Percentiles rank a stretch among this genome's conserved stretches.
phyloP scores from a whole-genome alignment of 2,888 invertebrate species.

The Drosophila emarginata region DNA sequence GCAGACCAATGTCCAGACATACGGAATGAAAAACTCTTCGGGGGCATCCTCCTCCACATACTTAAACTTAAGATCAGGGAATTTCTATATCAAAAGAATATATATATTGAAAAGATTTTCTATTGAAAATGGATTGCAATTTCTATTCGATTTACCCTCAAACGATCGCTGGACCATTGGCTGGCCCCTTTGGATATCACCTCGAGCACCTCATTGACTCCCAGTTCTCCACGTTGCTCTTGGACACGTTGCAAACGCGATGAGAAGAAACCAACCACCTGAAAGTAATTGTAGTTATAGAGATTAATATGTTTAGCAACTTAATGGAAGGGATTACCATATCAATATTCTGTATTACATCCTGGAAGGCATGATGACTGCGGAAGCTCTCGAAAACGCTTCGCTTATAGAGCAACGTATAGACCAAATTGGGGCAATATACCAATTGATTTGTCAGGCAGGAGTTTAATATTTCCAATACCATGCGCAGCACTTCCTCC shows the following conservation, averaged over 20 bases:
- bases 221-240: slow-evolving; percentile 87
- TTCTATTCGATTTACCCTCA: slow-evolving; percentile 88
- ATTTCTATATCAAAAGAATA: slow-evolving; percentile 88
- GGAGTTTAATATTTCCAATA: slow-evolving; percentile 98
- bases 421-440: slow-evolving; percentile 95
- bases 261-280: slow-evolving; percentile 87
- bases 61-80: slow-evolving; percentile 98
- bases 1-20: slow-evolving; percentile 97
- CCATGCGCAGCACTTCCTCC: slow-evolving; percentile 98
- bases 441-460: slow-evolving; percentile 93
- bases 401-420: slow-evolving; percentile 96
- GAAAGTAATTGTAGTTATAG: not conserved
- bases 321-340: slow-evolving; percentile 84
- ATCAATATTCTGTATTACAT: slow-evolving; percentile 97
- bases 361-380: slow-evolving; percentile 94
- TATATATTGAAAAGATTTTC: no score
- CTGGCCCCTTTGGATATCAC: slow-evolving; percentile 95
- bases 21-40: slow-evolving; percentile 99
- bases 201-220: slow-evolving; percentile 93
- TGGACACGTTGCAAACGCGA: slow-evolving; percentile 85
- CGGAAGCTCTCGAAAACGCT: slow-evolving; percentile 94
- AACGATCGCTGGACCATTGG: slow-evolving; percentile 96
- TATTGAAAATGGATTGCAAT: no score
- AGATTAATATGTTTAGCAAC: not conserved
- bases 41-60: slow-evolving; percentile 99